Percentiles rank a stretch among this genome's conserved stretches.
These are phyloP conservation scores for Buathra laborator DNA, from an alignment of 2,888 invertebrate genomes.

Conservation along the genomic window DNA sequence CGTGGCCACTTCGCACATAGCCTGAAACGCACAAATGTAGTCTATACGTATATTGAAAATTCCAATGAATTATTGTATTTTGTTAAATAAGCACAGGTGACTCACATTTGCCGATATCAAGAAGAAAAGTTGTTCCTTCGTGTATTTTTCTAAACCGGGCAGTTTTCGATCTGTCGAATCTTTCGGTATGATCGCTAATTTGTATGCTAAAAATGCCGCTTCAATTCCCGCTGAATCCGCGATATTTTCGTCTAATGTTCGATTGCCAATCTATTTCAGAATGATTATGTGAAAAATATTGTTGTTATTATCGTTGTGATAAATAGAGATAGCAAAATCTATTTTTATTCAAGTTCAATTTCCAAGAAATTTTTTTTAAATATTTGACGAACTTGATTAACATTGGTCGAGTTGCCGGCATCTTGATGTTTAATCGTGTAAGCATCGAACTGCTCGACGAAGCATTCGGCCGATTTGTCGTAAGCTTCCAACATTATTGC, in stretches of 20 bases:
- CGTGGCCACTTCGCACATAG: conserved; percentile 30
- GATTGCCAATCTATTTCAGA: not conserved
- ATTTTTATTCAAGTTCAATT: too few relatives aligned
- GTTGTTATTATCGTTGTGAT: not conserved
- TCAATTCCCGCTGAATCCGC: conserved; percentile 41
- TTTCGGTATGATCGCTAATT: conserved; percentile 1
- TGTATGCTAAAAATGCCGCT: conserved; percentile 38
- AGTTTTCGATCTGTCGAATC: conserved; percentile 26
- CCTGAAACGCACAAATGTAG: conserved; percentile 1
- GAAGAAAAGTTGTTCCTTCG: conserved; percentile 53
- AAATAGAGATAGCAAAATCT: too few relatives aligned
- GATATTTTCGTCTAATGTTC: conserved; percentile 28
- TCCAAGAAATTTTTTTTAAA: not conserved
- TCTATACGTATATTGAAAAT: not conserved
- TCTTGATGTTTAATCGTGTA: conserved; percentile 19
- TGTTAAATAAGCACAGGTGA: not conserved
- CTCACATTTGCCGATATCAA: conserved; percentile 49
- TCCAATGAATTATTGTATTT: too few relatives aligned
- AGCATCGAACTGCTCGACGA: conserved; percentile 31
- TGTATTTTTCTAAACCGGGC: conserved; percentile 46
- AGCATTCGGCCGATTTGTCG: conserved; percentile 24
- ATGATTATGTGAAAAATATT: not conserved
- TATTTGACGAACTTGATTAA: not conserved
- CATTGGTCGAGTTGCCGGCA: conserved; percentile 4
- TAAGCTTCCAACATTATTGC: conserved; percentile 19